Evolutionary conservation across 1,140 invertebrate species (phyloP), one percentile per base, ranked within the genome.

Genomic region (Lordiphosa collinella): DNA sequence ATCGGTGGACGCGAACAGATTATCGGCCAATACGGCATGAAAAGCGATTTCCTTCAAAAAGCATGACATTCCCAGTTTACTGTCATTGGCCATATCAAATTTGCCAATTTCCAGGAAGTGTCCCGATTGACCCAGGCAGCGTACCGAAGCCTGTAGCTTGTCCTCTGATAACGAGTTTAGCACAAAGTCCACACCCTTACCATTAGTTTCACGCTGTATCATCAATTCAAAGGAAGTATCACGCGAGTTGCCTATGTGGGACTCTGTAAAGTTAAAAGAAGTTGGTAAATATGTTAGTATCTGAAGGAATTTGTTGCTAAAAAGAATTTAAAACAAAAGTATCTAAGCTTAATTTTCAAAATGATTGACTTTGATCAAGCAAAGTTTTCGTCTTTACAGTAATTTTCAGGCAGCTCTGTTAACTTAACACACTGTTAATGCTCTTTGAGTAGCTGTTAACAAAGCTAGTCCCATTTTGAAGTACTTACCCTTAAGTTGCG

Each of bases 1-100:
- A 22, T 89, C 89, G 56, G 74, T 63, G 53, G 90, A 87, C 52
- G 87, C 90, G 78, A 95, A 94, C 44, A 97, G 89, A 55, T 92
- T 92, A 89, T 97, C 96, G 72, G 97, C 91, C 78, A 97, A 92
- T 58, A 98, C 94, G 32, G 96, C 96, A 90, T 96, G 95, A 90
- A 98, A 95, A 82, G 94, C 95, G 3, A 94, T 93, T 84, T 97
- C 96, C 49, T 93, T 94, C 32, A 94, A 89, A 89, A 99, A 97
- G 36, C 94, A 90, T 40, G 95, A 90, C 92, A 93, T 93, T 86
- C 93, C 92, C 16, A 95, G 89, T 13, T 90, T 80, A 18, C 91
- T 93, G 58, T 95, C 92, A 41, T 92, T 92, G 1, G 89, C 90
- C 57, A 94, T 90, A 86, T 95, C 94, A 58, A 93, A 94, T 73